These are phyloP conservation scores for Laspeyria flexula DNA, from an alignment of 2,888 invertebrate species.

Conservation along the genomic window DNA sequence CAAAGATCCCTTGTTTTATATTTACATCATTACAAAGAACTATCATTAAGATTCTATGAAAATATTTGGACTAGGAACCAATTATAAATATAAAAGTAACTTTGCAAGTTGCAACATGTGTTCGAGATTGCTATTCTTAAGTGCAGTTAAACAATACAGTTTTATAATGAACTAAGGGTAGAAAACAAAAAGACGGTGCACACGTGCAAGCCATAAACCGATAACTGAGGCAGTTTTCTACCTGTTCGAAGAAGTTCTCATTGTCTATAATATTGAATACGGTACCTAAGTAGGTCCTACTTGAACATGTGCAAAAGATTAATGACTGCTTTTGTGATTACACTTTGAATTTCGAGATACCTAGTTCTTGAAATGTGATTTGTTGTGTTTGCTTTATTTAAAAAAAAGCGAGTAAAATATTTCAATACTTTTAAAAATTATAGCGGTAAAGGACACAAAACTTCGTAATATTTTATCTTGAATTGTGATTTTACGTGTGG, in stretches of 20 bases:
- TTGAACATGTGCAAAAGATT: slow-evolving; percentile 71
- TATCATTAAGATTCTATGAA: background rate
- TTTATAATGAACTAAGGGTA: slow-evolving; percentile 22
- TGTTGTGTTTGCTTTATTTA: no score
- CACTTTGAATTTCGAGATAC: background rate
- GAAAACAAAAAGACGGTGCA: slow-evolving; percentile 58
- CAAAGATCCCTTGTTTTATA: no score
- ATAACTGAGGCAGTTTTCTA: slow-evolving; percentile 54
- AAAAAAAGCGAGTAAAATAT: no score
- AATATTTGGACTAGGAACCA: no score
- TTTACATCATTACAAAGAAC: background rate
- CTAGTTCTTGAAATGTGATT: no score
- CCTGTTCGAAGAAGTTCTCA: slow-evolving; percentile 63
- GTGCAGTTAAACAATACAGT: slow-evolving; percentile 23
- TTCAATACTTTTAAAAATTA: no score
- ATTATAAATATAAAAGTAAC: no score
- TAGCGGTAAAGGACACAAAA: no score
- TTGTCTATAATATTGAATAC: slow-evolving; percentile 53
- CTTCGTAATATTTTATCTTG: no score
- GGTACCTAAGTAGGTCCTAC: slow-evolving; percentile 59
- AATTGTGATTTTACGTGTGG: no score
- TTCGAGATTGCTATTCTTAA: slow-evolving; percentile 6
- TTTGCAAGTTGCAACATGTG: slow-evolving; percentile 24
- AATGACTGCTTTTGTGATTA: background rate
- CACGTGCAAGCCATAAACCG: slow-evolving; percentile 76